Conservation (phyloP, 2,113 vertebrate species). For the Thalassoma bifasciatum region DNA sequence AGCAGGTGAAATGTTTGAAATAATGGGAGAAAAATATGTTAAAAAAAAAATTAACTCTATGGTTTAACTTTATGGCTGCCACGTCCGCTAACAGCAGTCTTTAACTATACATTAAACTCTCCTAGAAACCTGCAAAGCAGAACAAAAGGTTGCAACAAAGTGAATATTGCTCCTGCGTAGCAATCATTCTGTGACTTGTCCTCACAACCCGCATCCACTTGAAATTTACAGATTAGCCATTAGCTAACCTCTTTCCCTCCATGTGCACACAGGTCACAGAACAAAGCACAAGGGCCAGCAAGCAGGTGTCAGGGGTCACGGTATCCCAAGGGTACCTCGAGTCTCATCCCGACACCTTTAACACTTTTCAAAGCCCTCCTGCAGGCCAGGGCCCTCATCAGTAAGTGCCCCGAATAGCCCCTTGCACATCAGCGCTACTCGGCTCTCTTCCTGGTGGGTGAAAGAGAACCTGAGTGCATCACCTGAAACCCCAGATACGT, state of each 20-base stretch:
- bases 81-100: background rate
- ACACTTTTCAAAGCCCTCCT: conserved; percentile 78
- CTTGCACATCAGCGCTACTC: conserved; percentile 43
- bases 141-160: background rate
- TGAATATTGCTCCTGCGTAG: background rate
- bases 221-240: conserved; percentile 53
- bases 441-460: conserved; percentile 42
- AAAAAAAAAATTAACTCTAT: background rate
- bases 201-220: conserved; percentile 12
- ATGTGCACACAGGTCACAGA: conserved; percentile 63
- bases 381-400: conserved; percentile 74
- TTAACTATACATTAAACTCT: background rate
- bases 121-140: background rate
- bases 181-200: conserved; percentile 1
- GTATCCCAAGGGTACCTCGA: conserved; percentile 68
- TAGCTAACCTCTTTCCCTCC: conserved; percentile 34
- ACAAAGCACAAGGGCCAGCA: conserved; percentile 67
- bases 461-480: conserved; percentile 64
- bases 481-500: conserved; percentile 65
- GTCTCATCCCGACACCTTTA: conserved; percentile 75
- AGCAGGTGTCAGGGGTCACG: conserved; percentile 70
- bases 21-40: background rate
- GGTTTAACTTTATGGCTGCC: conserved; percentile 2
- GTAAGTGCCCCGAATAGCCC: conserved; percentile 62
- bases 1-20: conserved; percentile 1